Base-by-base conservation (phyloP, 2,797 vertebrate species). In the Microtus californicus region DNA sequence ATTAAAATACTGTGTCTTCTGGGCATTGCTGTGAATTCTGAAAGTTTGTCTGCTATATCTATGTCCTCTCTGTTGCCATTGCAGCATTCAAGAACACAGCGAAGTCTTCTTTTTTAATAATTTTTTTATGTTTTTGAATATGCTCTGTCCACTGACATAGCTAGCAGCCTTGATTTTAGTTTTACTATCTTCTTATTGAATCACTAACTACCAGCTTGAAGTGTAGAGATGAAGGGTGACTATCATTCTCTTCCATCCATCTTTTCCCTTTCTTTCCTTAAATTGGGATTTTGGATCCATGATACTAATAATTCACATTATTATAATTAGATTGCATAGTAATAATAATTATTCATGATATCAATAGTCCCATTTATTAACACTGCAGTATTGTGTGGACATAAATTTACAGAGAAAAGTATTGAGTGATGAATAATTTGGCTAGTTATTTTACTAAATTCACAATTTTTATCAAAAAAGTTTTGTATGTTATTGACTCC, bases 361-460 rank as follows among this genome's bases (percentile, higher is more conserved):
- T 34, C 71, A 48, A 43, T 69, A 59, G 12, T 61, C 23, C 2
- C 74, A 45, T 29, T 71, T 51, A 82, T 40, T 89, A 89, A 54
- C 43, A 61, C 63, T 65, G 69, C 45, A 37, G 2, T 69, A 15
- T 79, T 71, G 3, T 83, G 8, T 87, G 11, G 19, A 9, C 5
- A 8, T 77, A 82, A 34, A 92, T 40, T 34, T 23, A 59, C 8
- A 80, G 11, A 94, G 21, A 17, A n/a, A 80, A 31, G 78, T 59
- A 69, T 94, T 90, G 87, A 69, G 94, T 85, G 86, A 67, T 43
- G 21, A 29, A 85, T 78, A 87, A 95, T 89, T 23, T 95, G 61
- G 83, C 93, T 97, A 90, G 40, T 89, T 91, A 23, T 93, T 73
- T 25, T n/a, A 45, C 86, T 95, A 88, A 88, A 65, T 29, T 34